A percentile compares a stretch with the other conserved stretches of the same genome.
Conservation (phyloP, 2,113 vertebrate genomes). For the Cromileptes altivelis region DNA sequence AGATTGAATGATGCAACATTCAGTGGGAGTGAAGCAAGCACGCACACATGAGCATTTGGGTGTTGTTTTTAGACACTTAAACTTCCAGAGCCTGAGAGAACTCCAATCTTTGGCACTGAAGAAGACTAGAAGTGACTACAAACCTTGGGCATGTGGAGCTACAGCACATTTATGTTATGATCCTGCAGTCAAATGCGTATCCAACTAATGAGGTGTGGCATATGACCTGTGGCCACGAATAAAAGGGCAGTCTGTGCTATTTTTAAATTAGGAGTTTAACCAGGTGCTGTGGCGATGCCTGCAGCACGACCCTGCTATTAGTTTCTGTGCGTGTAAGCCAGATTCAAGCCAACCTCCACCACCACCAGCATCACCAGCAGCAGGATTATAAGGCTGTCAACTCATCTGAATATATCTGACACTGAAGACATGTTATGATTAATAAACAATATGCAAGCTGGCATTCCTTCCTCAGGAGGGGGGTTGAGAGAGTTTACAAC, state of each 20-base stretch:
- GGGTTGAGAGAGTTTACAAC: conserved; percentile 55
- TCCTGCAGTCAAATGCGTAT: conserved; percentile 29
- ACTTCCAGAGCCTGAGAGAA: neutral
- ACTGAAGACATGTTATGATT: conserved; percentile 22
- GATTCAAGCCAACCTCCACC: neutral
- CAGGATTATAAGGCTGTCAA: neutral
- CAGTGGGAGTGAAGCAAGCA: neutral
- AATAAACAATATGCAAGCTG: conserved; percentile 41
- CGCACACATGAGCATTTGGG: neutral
- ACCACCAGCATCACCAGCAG: neutral
- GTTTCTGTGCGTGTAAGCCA: neutral
- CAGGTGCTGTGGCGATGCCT: conserved; percentile 43
- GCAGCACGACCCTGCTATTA: conserved; percentile 17
- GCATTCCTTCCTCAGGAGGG: conserved; percentile 21
- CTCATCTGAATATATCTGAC: neutral
- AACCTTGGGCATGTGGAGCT: neutral
- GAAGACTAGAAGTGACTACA: conserved; percentile 14
- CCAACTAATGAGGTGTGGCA: conserved; percentile 55
- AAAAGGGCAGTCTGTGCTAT: conserved; percentile 64
- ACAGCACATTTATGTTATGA: conserved; percentile 7
- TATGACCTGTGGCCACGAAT: conserved; percentile 53
- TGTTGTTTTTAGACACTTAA: neutral
- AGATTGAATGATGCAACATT: neutral
- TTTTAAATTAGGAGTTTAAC: conserved; percentile 47
- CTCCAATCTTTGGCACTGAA: neutral